Base-by-base conservation (phyloP, 2,113 vertebrate species). In the Machaerirhynchus nigripectus region DNA sequence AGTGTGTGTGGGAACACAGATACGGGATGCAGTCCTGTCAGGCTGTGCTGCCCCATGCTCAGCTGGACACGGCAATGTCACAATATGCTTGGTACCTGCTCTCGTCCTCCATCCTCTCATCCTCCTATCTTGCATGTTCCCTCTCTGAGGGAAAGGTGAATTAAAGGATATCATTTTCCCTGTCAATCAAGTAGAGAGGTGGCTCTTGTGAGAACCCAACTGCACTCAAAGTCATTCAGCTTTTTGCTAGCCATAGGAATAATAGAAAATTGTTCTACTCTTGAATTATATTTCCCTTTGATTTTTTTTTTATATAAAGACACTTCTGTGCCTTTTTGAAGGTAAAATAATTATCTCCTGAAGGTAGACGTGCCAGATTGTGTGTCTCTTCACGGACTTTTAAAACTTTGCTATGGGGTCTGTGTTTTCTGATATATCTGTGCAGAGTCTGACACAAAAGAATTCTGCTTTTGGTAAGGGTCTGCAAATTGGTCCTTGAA, bases 211-310 rank as follows among this genome's bases (percentile, higher is more conserved):
- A 95, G 84, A 92, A 31, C 30, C 11, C 35, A 90, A 31, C 37
- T 39, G 12, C 60, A 84, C 50, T 92, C 64, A 70, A 95, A 95
- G 69, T 82, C 49, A 87, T 89, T 85, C 26, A 44, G 57, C 9
- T 89, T 84, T 91, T 89, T 91, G 87, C 37, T 87, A 87, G 40
- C 15, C 37, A 61, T 42, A 90, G 85, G 61, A 90, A 84, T 93
- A 89, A 79, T 24, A 61, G 19, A 56, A 81, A 56, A 26, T 33
- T 37, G 8, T 73, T 53, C 46, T 82, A 47, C 12, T 89, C 26
- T 35, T 75, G 30, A 73, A 82, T 81, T 64, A 17, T 67, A 75
- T 57, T 77, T 82, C 15, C 19, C 5, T 68, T 79, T 71, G 22
- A 20, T 49, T 49, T 15, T 40, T 50, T 57, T 55, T 60, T 86